Percentiles rank a stretch among this genome's conserved stretches.
phyloP scores from a whole-genome alignment of 1,140 invertebrate genomes.

The Ylistrum balloti region DNA sequence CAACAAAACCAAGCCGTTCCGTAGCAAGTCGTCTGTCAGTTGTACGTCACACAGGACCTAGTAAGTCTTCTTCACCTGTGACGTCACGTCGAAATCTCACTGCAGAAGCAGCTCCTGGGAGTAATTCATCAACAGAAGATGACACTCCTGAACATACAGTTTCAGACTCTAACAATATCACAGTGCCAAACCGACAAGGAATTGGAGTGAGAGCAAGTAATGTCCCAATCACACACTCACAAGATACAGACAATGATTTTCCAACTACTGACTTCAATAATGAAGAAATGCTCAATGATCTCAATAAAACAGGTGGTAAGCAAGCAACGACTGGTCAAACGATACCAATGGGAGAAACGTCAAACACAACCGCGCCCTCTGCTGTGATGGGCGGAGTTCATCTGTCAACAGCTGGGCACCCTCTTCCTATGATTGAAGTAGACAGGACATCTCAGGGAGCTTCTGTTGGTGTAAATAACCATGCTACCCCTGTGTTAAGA shows the following conservation, averaged over 20 bases:
- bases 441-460: background rate
- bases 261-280: constrained; percentile 79
- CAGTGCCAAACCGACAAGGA: constrained; percentile 60
- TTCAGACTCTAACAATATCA: constrained; percentile 76
- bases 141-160: constrained; percentile 77
- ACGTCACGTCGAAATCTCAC: background rate
- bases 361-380: background rate
- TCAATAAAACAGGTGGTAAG: constrained; percentile 72
- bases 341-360: constrained; percentile 7
- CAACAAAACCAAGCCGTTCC: constrained; percentile 54
- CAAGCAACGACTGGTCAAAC: constrained; percentile 43
- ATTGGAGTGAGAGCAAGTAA: constrained; percentile 49
- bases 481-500: constrained; percentile 56
- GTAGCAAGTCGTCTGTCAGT: constrained; percentile 49
- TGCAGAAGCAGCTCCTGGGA: constrained; percentile 54
- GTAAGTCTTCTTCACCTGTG: constrained; percentile 44
- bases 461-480: background rate
- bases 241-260: constrained; percentile 79
- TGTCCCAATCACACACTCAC: constrained; percentile 70
- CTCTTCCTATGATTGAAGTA: constrained; percentile 52
- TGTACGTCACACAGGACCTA: constrained; percentile 53
- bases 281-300: constrained; percentile 78
- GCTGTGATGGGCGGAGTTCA: constrained; percentile 46
- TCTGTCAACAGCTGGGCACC: constrained; percentile 57
- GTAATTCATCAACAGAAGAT: constrained; percentile 48